phyloP scores from a whole-genome alignment of 2,113 vertebrate genomes.

The Amia ocellicauda region DNA sequence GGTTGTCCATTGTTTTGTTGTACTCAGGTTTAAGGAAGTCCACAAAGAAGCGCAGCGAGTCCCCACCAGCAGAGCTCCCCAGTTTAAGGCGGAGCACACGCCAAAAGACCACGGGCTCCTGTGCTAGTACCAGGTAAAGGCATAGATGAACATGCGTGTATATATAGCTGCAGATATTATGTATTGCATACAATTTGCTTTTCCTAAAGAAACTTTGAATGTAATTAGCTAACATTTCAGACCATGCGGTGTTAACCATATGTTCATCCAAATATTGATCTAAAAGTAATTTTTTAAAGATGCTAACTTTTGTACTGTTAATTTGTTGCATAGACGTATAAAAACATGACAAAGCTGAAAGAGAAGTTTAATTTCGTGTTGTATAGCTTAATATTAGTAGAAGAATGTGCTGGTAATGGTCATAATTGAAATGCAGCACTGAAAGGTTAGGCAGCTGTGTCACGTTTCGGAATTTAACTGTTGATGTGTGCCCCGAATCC shows the following conservation, averaged over 20 bases:
- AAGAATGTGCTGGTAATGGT: no score
- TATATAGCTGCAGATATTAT: no score
- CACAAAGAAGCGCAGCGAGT: conserved; percentile 98
- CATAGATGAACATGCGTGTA: not conserved
- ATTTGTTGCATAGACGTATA: no score
- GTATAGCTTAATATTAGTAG: no score
- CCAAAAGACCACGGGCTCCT: conserved; percentile 99
- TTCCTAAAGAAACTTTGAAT: not conserved
- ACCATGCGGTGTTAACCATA: no score
- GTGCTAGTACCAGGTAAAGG: conserved; percentile 96
- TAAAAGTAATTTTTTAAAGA: no score
- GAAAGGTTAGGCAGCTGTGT: no score
- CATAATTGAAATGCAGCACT: no score
- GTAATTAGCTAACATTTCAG: no score
- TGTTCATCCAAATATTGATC: no score
- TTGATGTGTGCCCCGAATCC: not conserved
- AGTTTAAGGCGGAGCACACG: conserved; percentile 99
- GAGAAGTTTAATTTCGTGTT: no score
- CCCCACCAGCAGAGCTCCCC: conserved; percentile 99
- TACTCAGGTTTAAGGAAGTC: conserved; percentile 89
- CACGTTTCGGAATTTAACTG: not conserved
- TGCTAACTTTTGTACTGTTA: not conserved
- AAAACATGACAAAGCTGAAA: no score
- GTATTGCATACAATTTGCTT: not conserved
- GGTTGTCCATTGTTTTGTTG: not conserved